Base-by-base conservation (phyloP, 2,888 invertebrate genomes). In the Pecten maximus region DNA sequence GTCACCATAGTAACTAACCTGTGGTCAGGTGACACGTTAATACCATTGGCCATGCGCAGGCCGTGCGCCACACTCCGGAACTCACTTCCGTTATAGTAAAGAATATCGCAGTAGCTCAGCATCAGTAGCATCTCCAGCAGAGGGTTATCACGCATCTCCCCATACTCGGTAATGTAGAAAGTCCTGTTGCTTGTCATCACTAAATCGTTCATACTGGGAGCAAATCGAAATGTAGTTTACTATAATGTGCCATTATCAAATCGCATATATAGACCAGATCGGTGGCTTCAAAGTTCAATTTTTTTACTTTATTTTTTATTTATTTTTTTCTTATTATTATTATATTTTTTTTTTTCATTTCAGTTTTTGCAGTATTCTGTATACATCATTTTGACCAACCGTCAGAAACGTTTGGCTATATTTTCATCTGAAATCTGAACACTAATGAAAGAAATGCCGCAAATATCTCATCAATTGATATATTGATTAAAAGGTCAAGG, bases 141-240 rank as follows among this genome's bases (percentile, higher is more conserved):
- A 23, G 87, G 3, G 19, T 89, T 44, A 3, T 90, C 50, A 4
- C 90, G 86, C 10, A 44, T 28, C 44, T 60, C 87, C 0, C 91
- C 87, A 39, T 92, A 40, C 28, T 87, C 91, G 88, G 93, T 92
- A 39, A 92, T 91, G 74, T 93, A 93, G 88, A 93, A 93, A 40
- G 91, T 92, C 91, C 92, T 91, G 48, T 93, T 92, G 40, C 93
- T 91, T 0, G 90, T 91, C 23, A 93, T 93, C 90, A 93, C 92
- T 2, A 94, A 91, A 90, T 93, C 94, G 87, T 93, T 93, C 90
- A 93, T 91, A 28, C 93, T 93, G 90, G n/a, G n/a, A 6, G 19
- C 2, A 15, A 54, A 54, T 54, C 3, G 8, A 54, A 19, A 50
- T 2, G n/a, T n/a, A 16, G 50, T 50, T 8, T 16, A 2, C 50